These are phyloP conservation scores for Agrilus biguttatus DNA, from an alignment of 2,888 invertebrate genomes.

Conservation along the genomic window DNA sequence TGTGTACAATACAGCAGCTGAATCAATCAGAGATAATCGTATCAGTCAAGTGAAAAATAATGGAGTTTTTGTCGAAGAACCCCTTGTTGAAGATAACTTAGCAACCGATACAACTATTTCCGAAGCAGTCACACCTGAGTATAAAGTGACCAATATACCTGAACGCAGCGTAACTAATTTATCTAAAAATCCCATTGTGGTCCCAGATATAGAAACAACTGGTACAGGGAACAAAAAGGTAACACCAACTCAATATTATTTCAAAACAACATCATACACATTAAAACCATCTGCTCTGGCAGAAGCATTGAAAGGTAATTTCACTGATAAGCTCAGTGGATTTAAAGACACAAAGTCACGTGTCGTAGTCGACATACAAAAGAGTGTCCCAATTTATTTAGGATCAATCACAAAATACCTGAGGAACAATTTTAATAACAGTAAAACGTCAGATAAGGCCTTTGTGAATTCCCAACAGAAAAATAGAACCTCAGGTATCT, in stretches of 20 bases:
- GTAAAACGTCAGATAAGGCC: too few species aligned
- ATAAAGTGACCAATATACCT: conserved; percentile 3
- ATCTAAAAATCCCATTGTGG: conserved; percentile 26
- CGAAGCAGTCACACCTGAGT: neutral
- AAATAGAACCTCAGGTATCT: too few species aligned
- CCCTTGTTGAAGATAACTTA: too few species aligned
- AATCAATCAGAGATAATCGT: too few species aligned
- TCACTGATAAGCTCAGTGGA: neutral
- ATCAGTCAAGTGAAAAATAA: too few species aligned
- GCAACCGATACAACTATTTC: too few species aligned
- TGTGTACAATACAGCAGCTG: too few species aligned
- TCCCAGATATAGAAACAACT: conserved; percentile 22
- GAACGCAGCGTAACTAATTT: conserved; percentile 12
- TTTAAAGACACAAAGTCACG: too few species aligned
- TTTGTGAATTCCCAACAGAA: too few species aligned
- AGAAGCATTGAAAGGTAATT: neutral
- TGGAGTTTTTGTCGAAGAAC: too few species aligned
- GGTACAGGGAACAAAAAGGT: conserved; percentile 10
- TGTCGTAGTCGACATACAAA: conserved; percentile 46
- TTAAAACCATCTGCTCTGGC: conserved; percentile 3
- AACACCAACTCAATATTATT: conserved; percentile 16
- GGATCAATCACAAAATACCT: conserved; percentile 29
- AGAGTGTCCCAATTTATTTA: conserved; percentile 43
- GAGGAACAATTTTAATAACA: too few species aligned
- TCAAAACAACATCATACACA: conserved; percentile 8